phyloP scores from a whole-genome alignment of 1,140 invertebrate genomes.

The Zelostemma sp. region DNA sequence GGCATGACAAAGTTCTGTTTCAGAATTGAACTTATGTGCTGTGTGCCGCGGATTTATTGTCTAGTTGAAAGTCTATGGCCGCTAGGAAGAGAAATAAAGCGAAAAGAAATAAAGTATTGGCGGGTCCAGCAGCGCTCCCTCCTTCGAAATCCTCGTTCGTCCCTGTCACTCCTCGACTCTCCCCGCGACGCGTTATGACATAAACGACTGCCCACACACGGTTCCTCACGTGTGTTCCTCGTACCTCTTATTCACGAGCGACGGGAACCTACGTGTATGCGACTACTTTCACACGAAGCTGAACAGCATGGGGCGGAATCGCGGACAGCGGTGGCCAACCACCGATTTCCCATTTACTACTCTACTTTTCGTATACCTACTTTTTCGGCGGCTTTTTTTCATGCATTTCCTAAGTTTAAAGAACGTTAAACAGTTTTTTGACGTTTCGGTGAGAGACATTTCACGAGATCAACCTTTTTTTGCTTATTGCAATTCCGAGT shows the following conservation, averaged over 20 bases:
- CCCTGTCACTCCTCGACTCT: not conserved
- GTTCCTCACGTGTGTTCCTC: slow-evolving; percentile 10
- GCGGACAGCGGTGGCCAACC: slow-evolving; percentile 63
- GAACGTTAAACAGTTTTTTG: too few species aligned
- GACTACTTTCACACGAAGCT: slow-evolving; percentile 65
- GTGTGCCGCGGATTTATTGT: too few species aligned
- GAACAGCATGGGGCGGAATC: slow-evolving; percentile 63
- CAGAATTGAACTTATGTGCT: too few species aligned
- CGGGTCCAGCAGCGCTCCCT: slow-evolving; percentile 12
- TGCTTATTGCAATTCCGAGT: too few species aligned
- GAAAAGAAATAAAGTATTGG: not conserved
- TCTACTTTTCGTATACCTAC: too few species aligned
- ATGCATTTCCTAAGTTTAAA: too few species aligned
- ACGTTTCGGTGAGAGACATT: too few species aligned
- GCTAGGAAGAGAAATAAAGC: slow-evolving; percentile 2
- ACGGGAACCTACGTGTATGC: slow-evolving; percentile 16
- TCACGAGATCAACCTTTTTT: too few species aligned
- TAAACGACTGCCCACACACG: slow-evolving; percentile 10
- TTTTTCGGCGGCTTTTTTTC: too few species aligned
- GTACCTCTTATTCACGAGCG: slow-evolving; percentile 8
- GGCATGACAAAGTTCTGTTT: too few species aligned
- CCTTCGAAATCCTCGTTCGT: not conserved
- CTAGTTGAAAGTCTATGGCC: too few species aligned
- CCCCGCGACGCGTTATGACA: slow-evolving; percentile 4
- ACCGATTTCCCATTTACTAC: too few species aligned